Evolutionary conservation across 1,140 invertebrate species (phyloP).

Genomic region (Bombus waltoni): DNA sequence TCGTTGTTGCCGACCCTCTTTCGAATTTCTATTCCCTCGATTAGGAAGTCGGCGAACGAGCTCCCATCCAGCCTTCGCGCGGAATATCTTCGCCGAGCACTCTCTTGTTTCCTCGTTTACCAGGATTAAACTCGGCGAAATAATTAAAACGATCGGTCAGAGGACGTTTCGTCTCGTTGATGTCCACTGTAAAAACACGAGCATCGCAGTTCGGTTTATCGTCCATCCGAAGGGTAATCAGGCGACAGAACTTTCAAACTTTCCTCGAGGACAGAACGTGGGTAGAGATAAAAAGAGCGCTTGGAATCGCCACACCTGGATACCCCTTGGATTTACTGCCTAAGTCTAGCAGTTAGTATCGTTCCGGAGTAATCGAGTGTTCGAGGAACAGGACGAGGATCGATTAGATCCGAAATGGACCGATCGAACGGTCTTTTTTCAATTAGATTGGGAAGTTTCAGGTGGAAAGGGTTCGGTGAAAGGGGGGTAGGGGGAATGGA

Average conservation of each 20-base stretch:
- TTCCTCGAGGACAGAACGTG: background rate
- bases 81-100: background rate
- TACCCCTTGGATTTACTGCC: background rate
- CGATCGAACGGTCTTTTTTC: constrained; percentile 52
- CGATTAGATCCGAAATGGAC: constrained; percentile 5
- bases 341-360: background rate
- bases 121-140: background rate
- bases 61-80: too few species aligned
- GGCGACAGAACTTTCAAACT: background rate
- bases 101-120: constrained; percentile 18
- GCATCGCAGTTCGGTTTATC: background rate
- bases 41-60: constrained; percentile 33
- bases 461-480: background rate
- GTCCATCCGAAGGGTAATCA: background rate
- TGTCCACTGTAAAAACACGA: background rate
- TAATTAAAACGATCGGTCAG: constrained; percentile 25
- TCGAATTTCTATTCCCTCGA: constrained; percentile 52
- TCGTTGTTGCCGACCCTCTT: constrained; percentile 43
- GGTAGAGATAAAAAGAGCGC: background rate
- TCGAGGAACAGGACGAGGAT: background rate
- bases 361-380: background rate
- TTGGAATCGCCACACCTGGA: background rate
- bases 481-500: background rate
- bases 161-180: background rate
- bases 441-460: constrained; percentile 71